A percentile compares a stretch with the other conserved stretches of the same genome.
These are phyloP conservation scores for Chironomus riparius DNA, from an alignment of 2,888 invertebrate species.

Conservation along the genomic window DNA sequence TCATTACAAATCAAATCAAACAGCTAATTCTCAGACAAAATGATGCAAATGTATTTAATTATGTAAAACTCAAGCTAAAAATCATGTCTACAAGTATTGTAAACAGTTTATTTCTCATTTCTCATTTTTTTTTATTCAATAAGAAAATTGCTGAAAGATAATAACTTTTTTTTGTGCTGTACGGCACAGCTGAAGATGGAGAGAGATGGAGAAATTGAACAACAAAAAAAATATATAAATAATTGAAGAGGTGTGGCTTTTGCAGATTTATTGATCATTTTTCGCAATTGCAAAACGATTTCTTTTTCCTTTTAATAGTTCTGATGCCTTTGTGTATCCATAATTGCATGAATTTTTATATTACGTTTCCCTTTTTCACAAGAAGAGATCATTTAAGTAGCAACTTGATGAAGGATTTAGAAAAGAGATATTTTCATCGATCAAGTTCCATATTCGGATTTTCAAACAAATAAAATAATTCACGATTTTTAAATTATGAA, in stretches of 20 bases:
- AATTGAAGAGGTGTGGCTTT: constrained; percentile 27
- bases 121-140: constrained; percentile 16
- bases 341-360: background rate
- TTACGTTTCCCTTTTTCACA: too few relatives aligned
- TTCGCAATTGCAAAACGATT: constrained; percentile 27
- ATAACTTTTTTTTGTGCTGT: constrained; percentile 13
- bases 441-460: too few relatives aligned
- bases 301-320: background rate
- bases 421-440: background rate
- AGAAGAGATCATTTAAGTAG: constrained; percentile 20
- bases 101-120: too few relatives aligned
- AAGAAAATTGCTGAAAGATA: constrained; percentile 11
- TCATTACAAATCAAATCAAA: too few relatives aligned
- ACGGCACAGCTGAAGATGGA: background rate
- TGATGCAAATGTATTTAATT: background rate
- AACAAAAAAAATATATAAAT: constrained; percentile 22
- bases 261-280: constrained; percentile 27
- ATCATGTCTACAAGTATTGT: background rate
- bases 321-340: background rate
- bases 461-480: background rate
- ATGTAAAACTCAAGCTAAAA: background rate
- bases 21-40: background rate
- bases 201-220: background rate
- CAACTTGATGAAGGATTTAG: constrained; percentile 25
- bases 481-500: constrained; percentile 13